Percentiles rank a stretch among this genome's conserved stretches.
Evolutionary conservation across 2,113 vertebrate genomes (phyloP).

Genomic region (Garra rufa): DNA sequence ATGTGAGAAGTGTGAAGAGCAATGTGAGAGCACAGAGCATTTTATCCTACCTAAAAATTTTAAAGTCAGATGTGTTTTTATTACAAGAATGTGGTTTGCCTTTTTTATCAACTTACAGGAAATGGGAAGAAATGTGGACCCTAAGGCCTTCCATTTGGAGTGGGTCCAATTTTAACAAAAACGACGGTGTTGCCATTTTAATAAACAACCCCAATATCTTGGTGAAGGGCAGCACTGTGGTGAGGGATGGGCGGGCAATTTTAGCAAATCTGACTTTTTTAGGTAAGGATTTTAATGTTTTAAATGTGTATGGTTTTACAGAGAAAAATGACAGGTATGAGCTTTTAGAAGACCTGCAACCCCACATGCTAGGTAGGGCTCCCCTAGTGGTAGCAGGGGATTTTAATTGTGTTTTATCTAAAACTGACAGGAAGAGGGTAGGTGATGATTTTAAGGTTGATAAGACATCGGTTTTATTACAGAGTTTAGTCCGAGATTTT

Average conservation of each 20-base stretch:
- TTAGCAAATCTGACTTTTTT: background rate
- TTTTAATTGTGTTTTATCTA: conserved; percentile 1
- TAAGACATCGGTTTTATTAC: background rate
- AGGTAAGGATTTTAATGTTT: background rate
- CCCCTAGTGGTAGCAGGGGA: background rate
- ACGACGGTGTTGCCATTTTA: background rate
- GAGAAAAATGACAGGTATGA: background rate
- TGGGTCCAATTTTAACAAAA: background rate
- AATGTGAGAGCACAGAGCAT: conserved; percentile 8
- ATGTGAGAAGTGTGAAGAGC: background rate
- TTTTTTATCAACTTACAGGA: background rate
- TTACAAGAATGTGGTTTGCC: conserved; percentile 32
- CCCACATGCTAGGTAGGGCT: background rate
- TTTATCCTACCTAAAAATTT: background rate
- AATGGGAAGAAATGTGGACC: background rate
- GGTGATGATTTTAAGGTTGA: background rate
- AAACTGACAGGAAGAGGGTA: background rate
- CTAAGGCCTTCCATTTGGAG: background rate
- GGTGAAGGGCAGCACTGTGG: background rate
- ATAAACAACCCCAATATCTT: background rate
- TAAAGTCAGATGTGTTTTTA: conserved; percentile 41
- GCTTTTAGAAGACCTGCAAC: background rate
- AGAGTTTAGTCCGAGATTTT: background rate
- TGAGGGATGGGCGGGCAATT: background rate
- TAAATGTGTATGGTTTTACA: background rate